Base-by-base conservation (phyloP, 2,888 invertebrate genomes). In the Mallateleia sp. region DNA sequence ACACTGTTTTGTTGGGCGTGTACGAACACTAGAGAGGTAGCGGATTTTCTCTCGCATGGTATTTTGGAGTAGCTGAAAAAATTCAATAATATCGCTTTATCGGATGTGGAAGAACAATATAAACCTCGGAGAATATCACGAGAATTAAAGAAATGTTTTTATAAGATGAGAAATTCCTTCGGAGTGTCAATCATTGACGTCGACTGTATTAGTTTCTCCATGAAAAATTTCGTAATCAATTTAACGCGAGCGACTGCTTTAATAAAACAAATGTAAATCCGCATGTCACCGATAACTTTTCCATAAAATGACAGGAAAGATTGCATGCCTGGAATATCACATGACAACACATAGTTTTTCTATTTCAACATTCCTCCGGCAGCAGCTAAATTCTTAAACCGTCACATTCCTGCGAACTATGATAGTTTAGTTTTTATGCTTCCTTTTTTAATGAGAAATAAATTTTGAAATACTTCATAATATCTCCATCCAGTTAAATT, bases 31-130 rank as follows among this genome's bases (percentile, higher is more conserved):
- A 52, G 64, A 62, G 32, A 69, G 54, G 14, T 20, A 52, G 42
- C 58, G 50, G 52, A 79, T 79, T 80, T 79, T 71, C 69, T 80
- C 50, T 77, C 24, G 50, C 60, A 56, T 56, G 32, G 66, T 66
- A 77, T 77, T 74, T 78, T 67, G 52, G 54, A 79, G 71, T 54
- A 15, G 38, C 42, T 18, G 42, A n/a, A 80, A 72, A 80, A 80
- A 80, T 62, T 54, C 56, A 71, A 79, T 71, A 72, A 72, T 64
- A 80, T 72, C 64, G 71, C 22, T 42, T 71, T 62, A 72, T 80
- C 56, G 72, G 28, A 56, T 22, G 24, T 38, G 45, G 25, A 74
- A 81, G 47, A 81, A 66, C 50, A 74, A 80, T 81, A 42, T 20
- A 66, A 81, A 72, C 25, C 42, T 25, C 4, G 32, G 25, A 50